Conservation (phyloP, 2,113 vertebrate genomes). For the Dasyprocta punctata region DNA sequence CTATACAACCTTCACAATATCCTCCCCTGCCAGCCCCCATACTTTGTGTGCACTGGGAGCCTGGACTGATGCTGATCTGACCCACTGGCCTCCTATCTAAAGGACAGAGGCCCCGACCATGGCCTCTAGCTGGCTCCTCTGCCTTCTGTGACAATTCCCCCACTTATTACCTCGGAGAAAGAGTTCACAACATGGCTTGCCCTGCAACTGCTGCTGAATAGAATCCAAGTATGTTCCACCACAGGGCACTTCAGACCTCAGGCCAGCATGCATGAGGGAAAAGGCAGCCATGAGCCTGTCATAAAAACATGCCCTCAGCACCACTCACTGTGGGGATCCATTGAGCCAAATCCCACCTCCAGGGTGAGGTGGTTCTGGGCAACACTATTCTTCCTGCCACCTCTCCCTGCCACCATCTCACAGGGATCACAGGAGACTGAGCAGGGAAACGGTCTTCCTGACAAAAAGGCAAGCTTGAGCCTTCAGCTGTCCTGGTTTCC, state of each 20-base stretch:
- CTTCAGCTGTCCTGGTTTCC: background rate
- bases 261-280: background rate
- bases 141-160: conserved; percentile 8
- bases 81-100: background rate
- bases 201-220: background rate
- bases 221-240: background rate
- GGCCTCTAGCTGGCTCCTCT: background rate
- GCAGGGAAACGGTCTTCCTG: background rate
- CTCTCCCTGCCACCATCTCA: background rate
- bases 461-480: conserved; percentile 25
- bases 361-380: background rate
- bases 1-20: conserved; percentile 61
- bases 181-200: background rate
- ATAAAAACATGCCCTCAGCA: background rate
- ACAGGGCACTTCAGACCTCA: conserved; percentile 5
- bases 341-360: background rate
- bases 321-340: background rate
- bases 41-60: background rate
- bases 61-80: conserved; percentile 1
- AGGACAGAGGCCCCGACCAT: background rate
- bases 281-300: background rate
- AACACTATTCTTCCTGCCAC: background rate
- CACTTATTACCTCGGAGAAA: conserved; percentile 20
- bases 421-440: background rate
- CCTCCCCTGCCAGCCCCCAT: background rate